phyloP scores from a whole-genome alignment of 2,888 invertebrate species.

The Epicampocera succincta region DNA sequence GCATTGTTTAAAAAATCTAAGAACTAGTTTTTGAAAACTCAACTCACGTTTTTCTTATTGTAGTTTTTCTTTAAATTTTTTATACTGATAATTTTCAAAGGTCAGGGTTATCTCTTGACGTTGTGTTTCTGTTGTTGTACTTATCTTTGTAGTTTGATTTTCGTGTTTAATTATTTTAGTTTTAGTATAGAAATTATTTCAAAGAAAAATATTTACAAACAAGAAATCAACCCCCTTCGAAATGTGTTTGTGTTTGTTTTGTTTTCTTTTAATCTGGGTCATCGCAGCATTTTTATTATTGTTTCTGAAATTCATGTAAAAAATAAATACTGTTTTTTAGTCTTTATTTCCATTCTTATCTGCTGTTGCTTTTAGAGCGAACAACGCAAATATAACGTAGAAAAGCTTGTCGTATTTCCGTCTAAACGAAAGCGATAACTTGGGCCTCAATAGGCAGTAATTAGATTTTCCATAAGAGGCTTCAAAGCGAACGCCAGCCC shows the following conservation, averaged over 20 bases:
- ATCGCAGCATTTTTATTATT: conserved; percentile 13
- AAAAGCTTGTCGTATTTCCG: conserved; percentile 46
- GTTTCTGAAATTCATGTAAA: too few relatives aligned
- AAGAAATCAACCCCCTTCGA: conserved; percentile 37
- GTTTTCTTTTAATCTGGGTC: conserved; percentile 48
- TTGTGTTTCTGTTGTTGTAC: background rate
- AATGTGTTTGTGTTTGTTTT: conserved; percentile 8
- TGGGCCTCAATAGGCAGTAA: background rate
- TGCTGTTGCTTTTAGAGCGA: conserved; percentile 16
- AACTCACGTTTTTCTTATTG: conserved; percentile 58
- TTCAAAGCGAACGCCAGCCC: background rate
- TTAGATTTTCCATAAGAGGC: background rate
- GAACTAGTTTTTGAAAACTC: conserved; percentile 52
- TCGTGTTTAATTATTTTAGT: conserved; percentile 27
- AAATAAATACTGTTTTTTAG: too few relatives aligned
- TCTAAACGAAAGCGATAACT: conserved; percentile 27
- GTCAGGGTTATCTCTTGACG: conserved; percentile 65
- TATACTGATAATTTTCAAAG: conserved; percentile 30
- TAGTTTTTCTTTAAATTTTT: conserved; percentile 5
- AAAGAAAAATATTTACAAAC: background rate
- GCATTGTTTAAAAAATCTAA: background rate
- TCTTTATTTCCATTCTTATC: conserved; percentile 26
- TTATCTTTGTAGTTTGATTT: conserved; percentile 25
- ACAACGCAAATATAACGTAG: background rate
- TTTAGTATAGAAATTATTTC: conserved; percentile 9